These are phyloP conservation scores for Amblyraja radiata DNA, from an alignment of 2,797 vertebrate genomes.

Conservation along the genomic window DNA sequence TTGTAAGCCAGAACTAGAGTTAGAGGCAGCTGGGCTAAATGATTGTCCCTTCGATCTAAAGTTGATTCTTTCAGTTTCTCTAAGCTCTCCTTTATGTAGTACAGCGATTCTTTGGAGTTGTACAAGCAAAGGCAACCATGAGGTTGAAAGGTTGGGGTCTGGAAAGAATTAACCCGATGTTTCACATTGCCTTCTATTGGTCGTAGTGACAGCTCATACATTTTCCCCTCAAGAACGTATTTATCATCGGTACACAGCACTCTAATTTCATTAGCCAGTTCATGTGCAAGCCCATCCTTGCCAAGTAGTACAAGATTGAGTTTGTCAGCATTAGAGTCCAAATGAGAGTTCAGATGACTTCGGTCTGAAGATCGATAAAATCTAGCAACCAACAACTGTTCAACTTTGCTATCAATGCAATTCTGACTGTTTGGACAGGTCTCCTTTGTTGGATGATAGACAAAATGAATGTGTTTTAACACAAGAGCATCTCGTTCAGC, in stretches of 20 bases:
- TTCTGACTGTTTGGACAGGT: conserved; percentile 81
- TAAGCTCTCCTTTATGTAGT: conserved; percentile 89
- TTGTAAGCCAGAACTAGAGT: conserved; percentile 85
- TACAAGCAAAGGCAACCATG: conserved; percentile 94
- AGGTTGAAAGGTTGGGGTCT: conserved; percentile 86
- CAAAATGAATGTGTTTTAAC: conserved; percentile 95
- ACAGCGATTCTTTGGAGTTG: conserved; percentile 91
- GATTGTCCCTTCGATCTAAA: conserved; percentile 70
- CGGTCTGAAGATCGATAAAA: conserved; percentile 72
- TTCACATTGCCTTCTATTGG: conserved; percentile 96
- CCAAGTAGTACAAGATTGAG: conserved; percentile 95
- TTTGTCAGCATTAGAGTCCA: conserved; percentile 68
- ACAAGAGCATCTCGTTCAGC: conserved; percentile 90
- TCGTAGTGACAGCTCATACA: conserved; percentile 83
- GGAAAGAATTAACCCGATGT: conserved; percentile 91
- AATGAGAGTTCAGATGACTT: conserved; percentile 57
- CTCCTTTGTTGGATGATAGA: conserved; percentile 94
- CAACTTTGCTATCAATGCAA: conserved; percentile 82
- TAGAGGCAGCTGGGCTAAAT: conserved; percentile 70
- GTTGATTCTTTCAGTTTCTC: conserved; percentile 83
- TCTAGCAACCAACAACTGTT: conserved; percentile 72
- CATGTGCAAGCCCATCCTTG: conserved; percentile 85
- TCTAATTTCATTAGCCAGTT: conserved; percentile 92
- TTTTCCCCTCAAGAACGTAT: conserved; percentile 83
- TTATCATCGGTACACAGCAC: conserved; percentile 88